phyloP scores from a whole-genome alignment of 2,888 invertebrate species.

The Osmoderma eremita region DNA sequence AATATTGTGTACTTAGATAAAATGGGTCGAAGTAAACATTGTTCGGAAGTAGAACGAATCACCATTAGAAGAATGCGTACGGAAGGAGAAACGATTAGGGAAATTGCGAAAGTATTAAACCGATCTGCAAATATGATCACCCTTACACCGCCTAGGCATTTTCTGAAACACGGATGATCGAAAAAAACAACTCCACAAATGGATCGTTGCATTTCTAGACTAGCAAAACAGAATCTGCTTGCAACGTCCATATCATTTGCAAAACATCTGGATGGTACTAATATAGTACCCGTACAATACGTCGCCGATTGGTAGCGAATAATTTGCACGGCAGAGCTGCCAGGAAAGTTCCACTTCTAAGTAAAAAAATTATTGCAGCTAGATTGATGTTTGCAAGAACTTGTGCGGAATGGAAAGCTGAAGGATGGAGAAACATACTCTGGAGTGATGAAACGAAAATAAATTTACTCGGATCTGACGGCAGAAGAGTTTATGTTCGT shows the following conservation, averaged over 20 bases:
- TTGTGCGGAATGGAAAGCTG: constrained; percentile 1
- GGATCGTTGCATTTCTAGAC: neutral
- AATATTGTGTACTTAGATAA: neutral
- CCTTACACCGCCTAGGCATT: neutral
- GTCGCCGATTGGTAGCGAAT: neutral
- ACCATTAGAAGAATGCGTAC: constrained; percentile 6
- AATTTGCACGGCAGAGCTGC: neutral
- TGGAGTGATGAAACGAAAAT: constrained; percentile 27
- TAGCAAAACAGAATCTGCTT: too few species aligned
- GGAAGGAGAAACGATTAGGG: constrained; percentile 1
- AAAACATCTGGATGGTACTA: too few species aligned
- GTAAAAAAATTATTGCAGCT: neutral
- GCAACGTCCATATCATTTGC: too few species aligned
- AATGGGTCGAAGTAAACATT: neutral
- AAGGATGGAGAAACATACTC: constrained; percentile 13
- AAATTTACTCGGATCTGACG: constrained; percentile 24
- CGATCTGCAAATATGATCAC: neutral
- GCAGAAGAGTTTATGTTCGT: neutral
- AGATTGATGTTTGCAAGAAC: constrained; percentile 9
- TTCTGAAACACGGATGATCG: neutral
- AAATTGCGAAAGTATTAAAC: neutral
- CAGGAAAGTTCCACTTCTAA: constrained; percentile 16
- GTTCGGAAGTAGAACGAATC: constrained; percentile 3
- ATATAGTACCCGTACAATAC: neutral
- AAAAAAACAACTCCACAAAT: neutral